Evolutionary conservation across 2,888 invertebrate species (phyloP), one percentile per base, ranked within the genome.

Genomic region (Tethea ocularis): DNA sequence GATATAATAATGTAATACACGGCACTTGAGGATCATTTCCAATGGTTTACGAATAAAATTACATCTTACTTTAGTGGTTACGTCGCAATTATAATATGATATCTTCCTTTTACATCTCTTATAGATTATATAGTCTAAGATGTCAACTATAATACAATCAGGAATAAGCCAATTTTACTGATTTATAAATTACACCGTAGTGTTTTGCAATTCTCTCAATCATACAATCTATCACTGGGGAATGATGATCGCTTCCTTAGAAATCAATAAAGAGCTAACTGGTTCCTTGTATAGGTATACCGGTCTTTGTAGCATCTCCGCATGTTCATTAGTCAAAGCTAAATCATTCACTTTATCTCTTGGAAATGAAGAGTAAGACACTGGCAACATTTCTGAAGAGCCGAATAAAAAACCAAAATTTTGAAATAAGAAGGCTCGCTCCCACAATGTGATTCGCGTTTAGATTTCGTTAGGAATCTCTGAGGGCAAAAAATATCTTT

Each of bases 371-470:
- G 71, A 69, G 68, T 69, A 58, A 67, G 66, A 70, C 69, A 69
- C 65, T 69, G 68, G 51, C 58, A 70, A 63, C 69, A 67, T 69
- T 68, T 68, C 69, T 59, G 58, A 66, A 72, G 66, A 71, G 62
- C 67, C 57, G 59, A 60, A 33, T 57, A 46, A 33, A 61, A 72
- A 75, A 26, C 17, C 0, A 29, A 52, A 33, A 54, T 54, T 33
- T 54, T 54, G 33, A 63, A 76, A 73, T 76, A 71, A 75, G 76
- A 80, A 80, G 73, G 67, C 68, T 70, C 77, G 80, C 80, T 87
- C 84, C 80, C 84, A 88, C 86, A 86, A 82, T 82, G 84, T 76
- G 85, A 85, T 84, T 81, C 86, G 86, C 87, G 84, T 83, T 87
- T 84, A 87, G 86, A 87, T 86, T 86, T 82, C 78, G 77, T 79